Percentiles rank a stretch among this genome's conserved stretches.
Evolutionary conservation across 1,140 invertebrate species (phyloP).

Genomic region (Pteromalus puparum): DNA sequence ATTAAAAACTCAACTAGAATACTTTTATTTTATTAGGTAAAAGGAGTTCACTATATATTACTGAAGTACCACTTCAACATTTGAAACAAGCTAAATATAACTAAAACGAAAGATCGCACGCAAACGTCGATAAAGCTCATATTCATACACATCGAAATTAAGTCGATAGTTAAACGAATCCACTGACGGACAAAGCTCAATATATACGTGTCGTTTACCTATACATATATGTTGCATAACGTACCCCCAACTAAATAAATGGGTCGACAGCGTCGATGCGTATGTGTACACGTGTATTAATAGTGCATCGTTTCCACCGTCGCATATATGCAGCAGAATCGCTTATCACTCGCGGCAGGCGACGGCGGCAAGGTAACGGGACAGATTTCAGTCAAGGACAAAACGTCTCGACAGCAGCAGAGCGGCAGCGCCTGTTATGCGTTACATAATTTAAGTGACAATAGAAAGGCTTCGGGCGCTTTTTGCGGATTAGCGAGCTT

Average conservation of each 20-base stretch:
- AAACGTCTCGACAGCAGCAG: background rate
- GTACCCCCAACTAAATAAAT: background rate
- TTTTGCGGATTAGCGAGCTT: background rate
- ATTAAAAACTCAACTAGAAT: no score
- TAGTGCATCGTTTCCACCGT: background rate
- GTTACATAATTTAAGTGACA: constrained; percentile 27
- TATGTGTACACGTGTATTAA: background rate
- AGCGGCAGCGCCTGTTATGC: background rate
- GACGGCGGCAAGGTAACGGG: constrained; percentile 27
- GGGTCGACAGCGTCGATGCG: background rate
- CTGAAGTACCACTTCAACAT: no score
- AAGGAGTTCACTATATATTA: no score
- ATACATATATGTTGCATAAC: background rate
- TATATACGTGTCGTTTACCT: background rate
- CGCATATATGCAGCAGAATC: background rate
- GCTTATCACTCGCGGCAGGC: constrained; percentile 17
- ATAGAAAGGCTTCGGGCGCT: background rate
- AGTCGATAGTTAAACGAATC: background rate
- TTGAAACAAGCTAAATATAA: no score
- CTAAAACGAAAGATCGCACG: no score
- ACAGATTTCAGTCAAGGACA: constrained; percentile 41
- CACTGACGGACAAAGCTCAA: background rate
- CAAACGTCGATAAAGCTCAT: background rate
- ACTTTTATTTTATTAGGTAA: no score
- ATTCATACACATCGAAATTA: background rate